phyloP scores from a whole-genome alignment of 2,113 vertebrate species.

The Thomomys bottae region DNA sequence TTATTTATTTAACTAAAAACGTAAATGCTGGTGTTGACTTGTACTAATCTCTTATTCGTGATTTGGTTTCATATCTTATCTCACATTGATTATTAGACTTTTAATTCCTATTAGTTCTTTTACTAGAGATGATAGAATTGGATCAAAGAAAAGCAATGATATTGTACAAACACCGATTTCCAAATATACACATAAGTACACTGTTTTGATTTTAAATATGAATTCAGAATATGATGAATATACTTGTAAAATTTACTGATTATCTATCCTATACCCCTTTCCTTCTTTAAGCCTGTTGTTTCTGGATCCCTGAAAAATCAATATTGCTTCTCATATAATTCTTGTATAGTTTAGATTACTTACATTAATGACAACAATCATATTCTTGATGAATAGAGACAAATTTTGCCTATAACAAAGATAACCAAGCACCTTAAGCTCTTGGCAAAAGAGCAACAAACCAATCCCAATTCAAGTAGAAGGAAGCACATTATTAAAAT shows the following conservation, averaged over 20 bases:
- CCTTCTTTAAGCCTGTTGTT: neutral
- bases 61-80: neutral
- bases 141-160: neutral
- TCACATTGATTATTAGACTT: neutral
- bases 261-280: neutral
- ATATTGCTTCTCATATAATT: neutral
- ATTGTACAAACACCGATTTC: neutral
- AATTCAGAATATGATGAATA: slow-evolving; percentile 8
- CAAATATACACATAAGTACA: neutral
- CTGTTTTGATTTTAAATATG: slow-evolving; percentile 5
- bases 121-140: neutral
- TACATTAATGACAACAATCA: neutral
- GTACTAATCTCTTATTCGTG: neutral
- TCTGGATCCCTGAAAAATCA: neutral
- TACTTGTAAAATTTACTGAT: neutral
- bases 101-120: neutral
- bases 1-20: slow-evolving; percentile 6
- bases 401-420: neutral
- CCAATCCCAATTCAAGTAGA: too few species aligned
- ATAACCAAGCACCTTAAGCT: too few species aligned
- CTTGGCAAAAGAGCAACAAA: too few species aligned
- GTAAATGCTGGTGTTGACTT: neutral
- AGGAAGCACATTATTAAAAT: too few species aligned
- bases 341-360: neutral
- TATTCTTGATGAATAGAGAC: neutral